A percentile compares a stretch with the other conserved stretches of the same genome.
Evolutionary conservation across 2,797 vertebrate genomes (phyloP).

Genomic region (Nyctibius grandis): DNA sequence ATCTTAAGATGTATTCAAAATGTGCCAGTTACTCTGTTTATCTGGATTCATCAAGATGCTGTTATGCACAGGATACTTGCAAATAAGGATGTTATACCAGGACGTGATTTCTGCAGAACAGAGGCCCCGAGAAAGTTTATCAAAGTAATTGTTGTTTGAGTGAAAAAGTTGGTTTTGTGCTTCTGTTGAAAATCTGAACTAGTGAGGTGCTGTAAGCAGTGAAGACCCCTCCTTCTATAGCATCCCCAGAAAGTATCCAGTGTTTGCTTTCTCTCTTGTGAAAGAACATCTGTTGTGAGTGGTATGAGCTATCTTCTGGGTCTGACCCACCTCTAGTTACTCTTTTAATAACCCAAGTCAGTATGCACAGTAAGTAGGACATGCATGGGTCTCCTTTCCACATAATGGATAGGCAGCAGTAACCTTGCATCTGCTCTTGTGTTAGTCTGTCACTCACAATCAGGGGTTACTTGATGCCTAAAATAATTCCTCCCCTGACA

Average conservation of each 20-base stretch:
- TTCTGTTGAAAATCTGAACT: background rate
- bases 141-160: background rate
- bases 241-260: background rate
- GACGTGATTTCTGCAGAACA: background rate
- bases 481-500: constrained; percentile 60
- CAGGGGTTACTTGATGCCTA: constrained; percentile 47
- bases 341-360: constrained; percentile 13
- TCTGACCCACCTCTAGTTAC: constrained; percentile 8
- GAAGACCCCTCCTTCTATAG: background rate
- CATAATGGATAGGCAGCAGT: constrained; percentile 42
- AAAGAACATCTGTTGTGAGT: constrained; percentile 24
- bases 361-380: constrained; percentile 29
- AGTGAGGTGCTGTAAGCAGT: background rate
- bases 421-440: constrained; percentile 65
- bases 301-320: background rate
- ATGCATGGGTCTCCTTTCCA: constrained; percentile 20
- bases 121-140: background rate
- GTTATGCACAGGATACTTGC: background rate
- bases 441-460: constrained; percentile 55
- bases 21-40: background rate
- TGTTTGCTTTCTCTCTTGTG: background rate
- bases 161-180: background rate
- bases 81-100: background rate
- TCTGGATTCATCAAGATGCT: background rate
- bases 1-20: background rate